Conservation (phyloP, 2,113 vertebrate species). For the Ursus arctos region DNA sequence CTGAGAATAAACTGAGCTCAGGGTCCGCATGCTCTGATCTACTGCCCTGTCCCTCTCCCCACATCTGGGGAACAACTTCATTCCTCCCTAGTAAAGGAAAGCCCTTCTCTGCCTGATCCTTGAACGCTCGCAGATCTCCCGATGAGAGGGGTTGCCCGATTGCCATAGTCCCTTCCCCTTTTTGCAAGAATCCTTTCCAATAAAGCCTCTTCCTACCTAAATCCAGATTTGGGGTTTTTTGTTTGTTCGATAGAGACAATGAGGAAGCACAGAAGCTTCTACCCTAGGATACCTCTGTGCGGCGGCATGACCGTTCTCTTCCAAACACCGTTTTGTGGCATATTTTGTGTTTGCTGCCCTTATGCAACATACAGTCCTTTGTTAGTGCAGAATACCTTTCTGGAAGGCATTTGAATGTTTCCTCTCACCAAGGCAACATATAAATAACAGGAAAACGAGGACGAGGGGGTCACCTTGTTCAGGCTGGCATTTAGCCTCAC, state of each 20-base stretch:
- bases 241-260: background rate
- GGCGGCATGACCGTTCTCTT: background rate
- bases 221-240: background rate
- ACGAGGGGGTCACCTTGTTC: background rate
- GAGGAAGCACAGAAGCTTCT: background rate
- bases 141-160: background rate
- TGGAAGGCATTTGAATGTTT: background rate
- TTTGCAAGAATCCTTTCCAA: background rate
- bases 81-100: background rate
- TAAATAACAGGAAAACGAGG: background rate
- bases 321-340: background rate
- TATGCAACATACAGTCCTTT: background rate
- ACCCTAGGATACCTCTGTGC: too few relatives aligned
- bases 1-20: background rate
- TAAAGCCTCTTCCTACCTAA: background rate
- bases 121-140: background rate
- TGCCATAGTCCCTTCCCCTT: too few relatives aligned
- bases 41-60: background rate
- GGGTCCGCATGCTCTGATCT: background rate
- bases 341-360: background rate
- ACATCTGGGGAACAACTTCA: background rate
- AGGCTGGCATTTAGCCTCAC: background rate
- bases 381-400: background rate
- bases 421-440: background rate
- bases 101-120: background rate